These are phyloP conservation scores for Aspidoscelis tigris DNA, from an alignment of 2,113 vertebrate genomes.

Conservation along the genomic window DNA sequence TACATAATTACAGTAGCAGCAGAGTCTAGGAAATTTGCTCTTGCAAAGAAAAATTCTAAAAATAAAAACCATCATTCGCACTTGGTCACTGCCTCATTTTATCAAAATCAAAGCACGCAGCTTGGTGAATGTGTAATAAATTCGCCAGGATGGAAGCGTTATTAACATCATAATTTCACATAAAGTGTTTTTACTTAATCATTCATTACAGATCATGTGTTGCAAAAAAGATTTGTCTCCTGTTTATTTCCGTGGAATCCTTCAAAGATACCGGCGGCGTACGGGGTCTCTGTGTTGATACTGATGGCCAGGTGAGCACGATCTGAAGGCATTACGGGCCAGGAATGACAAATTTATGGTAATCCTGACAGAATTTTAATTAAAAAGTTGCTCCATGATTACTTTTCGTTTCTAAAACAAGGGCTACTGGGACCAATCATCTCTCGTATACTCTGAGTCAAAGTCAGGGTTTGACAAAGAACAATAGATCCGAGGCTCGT, in stretches of 20 bases:
- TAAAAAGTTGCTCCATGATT: conserved; percentile 65
- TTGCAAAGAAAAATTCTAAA: conserved; percentile 84
- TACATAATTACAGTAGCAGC: conserved; percentile 99
- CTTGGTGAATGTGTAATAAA: conserved; percentile 76
- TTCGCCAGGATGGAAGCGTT: conserved; percentile 81
- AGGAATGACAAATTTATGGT: conserved; percentile 36
- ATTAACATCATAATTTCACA: conserved; percentile 88
- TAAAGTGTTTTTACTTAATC: conserved; percentile 86
- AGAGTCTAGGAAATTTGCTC: conserved; percentile 88
- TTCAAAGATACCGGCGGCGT: conserved; percentile 29
- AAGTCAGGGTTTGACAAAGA: conserved; percentile 53
- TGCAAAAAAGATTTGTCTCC: conserved; percentile 72
- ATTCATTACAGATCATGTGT: conserved; percentile 81
- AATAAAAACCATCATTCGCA: conserved; percentile 78
- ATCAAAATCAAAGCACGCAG: conserved; percentile 81
- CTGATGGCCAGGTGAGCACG: conserved; percentile 43
- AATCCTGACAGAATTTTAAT: conserved; percentile 61
- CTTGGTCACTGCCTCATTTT: conserved; percentile 71
- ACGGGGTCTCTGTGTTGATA: conserved; percentile 19
- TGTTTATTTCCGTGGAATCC: conserved; percentile 56
- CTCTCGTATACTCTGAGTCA: conserved; percentile 50
- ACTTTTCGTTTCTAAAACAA: conserved; percentile 69
- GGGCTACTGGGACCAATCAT: conserved; percentile 58
- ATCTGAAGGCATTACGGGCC: conserved; percentile 27
- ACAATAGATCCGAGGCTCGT: conserved; percentile 55